These are phyloP conservation scores for Passer domesticus DNA, from an alignment of 2,113 vertebrate species.

Conservation along the genomic window DNA sequence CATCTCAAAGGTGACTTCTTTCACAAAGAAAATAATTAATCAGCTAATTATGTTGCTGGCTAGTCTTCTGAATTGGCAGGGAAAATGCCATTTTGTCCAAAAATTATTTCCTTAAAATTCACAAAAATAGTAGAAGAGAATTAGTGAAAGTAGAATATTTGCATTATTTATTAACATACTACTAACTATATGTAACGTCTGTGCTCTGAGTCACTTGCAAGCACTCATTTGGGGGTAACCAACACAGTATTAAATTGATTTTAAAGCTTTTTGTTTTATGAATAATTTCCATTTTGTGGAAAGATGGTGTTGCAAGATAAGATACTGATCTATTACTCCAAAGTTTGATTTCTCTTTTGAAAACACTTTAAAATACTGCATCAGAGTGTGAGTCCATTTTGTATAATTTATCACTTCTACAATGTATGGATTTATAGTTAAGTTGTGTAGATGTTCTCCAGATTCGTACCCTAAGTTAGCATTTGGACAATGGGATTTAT, in stretches of 20 bases:
- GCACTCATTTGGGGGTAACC: background rate
- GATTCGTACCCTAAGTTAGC: rapidly evolving
- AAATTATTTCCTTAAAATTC: background rate
- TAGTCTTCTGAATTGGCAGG: background rate
- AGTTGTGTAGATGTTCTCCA: background rate
- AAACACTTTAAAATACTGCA: background rate
- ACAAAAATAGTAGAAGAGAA: background rate
- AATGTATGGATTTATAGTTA: background rate
- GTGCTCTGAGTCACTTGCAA: background rate
- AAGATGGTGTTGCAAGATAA: background rate
- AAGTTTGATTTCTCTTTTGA: background rate
- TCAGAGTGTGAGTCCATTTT: background rate
- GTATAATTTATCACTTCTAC: background rate
- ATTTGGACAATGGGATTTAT: background rate
- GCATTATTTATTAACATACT: background rate
- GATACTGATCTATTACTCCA: background rate
- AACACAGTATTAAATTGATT: background rate
- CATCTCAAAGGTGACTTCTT: slow-evolving; percentile 22
- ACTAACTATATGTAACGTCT: background rate
- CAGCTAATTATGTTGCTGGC: background rate
- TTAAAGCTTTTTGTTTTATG: background rate
- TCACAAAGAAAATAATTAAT: slow-evolving; percentile 38
- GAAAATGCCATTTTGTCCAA: background rate
- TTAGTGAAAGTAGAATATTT: background rate
- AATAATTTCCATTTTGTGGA: background rate